phyloP scores from a whole-genome alignment of 2,888 invertebrate genomes.

The Encarsia formosa region DNA sequence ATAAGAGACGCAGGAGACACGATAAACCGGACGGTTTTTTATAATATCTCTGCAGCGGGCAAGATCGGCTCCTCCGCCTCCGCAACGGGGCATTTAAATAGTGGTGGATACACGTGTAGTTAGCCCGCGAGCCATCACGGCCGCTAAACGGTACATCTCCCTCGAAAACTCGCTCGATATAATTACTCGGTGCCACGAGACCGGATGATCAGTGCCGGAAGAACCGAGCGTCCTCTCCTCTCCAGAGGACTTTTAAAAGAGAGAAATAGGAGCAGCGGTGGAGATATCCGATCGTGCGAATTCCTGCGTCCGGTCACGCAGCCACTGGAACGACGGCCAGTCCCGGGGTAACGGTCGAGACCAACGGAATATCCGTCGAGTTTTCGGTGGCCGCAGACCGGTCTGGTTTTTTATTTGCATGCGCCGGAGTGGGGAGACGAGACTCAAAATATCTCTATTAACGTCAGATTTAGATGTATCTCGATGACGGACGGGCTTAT shows the following conservation, averaged over 20 bases:
- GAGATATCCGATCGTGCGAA: constrained; percentile 27
- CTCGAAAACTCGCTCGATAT: constrained; percentile 21
- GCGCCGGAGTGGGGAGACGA: too few species aligned
- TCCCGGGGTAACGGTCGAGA: constrained; percentile 13
- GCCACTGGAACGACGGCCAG: constrained; percentile 18
- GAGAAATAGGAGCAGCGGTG: not conserved
- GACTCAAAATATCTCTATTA: too few species aligned
- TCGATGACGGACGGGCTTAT: too few species aligned
- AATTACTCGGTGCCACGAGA: constrained; percentile 34
- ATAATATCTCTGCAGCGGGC: not conserved
- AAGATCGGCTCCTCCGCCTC: not conserved
- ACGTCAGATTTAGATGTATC: too few species aligned
- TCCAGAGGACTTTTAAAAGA: not conserved
- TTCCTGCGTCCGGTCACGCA: constrained; percentile 40
- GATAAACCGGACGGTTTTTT: too few species aligned
- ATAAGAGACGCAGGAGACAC: too few species aligned
- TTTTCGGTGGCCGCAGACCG: too few species aligned
- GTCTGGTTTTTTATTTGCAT: too few species aligned
- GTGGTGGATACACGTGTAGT: not conserved
- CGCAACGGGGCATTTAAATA: not conserved
- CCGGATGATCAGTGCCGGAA: constrained; percentile 20
- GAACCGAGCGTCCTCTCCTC: too few species aligned
- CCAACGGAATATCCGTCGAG: too few species aligned
- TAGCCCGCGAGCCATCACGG: constrained; percentile 23
- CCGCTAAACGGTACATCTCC: constrained; percentile 22